Percentiles rank a stretch among this genome's conserved stretches.
These are phyloP conservation scores for Aphelinus atriplicis DNA, from an alignment of 1,140 invertebrate genomes.

Conservation along the genomic window DNA sequence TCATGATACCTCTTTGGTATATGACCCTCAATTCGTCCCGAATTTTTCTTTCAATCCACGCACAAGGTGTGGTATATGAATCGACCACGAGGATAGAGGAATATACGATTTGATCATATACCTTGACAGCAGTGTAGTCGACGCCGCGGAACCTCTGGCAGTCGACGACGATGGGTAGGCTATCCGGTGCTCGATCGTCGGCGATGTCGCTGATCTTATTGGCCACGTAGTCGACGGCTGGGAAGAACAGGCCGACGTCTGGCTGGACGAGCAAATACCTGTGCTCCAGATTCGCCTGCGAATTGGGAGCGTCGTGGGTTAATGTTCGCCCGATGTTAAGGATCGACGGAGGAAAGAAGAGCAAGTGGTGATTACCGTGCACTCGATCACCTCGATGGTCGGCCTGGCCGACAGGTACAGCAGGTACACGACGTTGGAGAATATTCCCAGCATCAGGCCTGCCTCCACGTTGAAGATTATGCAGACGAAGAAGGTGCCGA, in stretches of 20 bases:
- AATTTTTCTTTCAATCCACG: no score
- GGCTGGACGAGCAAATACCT: conserved; percentile 70
- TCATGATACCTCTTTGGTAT: no score
- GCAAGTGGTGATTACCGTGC: conserved; percentile 48
- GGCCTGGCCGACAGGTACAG: conserved; percentile 69
- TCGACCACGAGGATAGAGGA: no score
- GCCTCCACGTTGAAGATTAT: conserved; percentile 73
- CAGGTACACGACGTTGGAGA: conserved; percentile 70
- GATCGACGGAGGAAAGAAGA: not conserved
- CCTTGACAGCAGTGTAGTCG: conserved; percentile 73
- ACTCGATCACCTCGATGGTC: conserved; percentile 53
- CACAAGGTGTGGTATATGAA: no score
- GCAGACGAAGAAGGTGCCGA: conserved; percentile 70
- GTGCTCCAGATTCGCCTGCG: conserved; percentile 52
- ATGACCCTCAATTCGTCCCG: no score
- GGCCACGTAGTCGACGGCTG: conserved; percentile 71
- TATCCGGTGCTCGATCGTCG: conserved; percentile 49
- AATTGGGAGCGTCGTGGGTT: not conserved
- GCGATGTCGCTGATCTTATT: conserved; percentile 64
- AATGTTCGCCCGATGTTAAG: no score
- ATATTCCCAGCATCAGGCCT: conserved; percentile 75
- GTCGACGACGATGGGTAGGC: conserved; percentile 70
- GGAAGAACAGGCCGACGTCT: conserved; percentile 73
- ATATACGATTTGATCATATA: conserved; percentile 42
- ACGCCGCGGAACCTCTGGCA: conserved; percentile 70